phyloP scores from a whole-genome alignment of 2,797 vertebrate species.

The Paguma larvata region DNA sequence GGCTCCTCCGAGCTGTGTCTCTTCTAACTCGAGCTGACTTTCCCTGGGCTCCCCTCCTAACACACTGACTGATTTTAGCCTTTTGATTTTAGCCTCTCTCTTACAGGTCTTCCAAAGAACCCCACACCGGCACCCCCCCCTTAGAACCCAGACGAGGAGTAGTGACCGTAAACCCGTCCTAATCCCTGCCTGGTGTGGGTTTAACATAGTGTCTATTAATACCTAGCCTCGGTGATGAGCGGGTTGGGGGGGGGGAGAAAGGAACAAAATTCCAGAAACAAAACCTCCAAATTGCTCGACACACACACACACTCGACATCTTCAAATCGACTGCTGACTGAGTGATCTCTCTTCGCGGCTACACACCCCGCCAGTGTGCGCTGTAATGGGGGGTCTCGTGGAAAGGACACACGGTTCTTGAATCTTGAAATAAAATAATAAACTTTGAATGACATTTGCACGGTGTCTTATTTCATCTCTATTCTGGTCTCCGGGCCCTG shows the following conservation, averaged over 20 bases:
- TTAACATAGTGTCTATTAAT: conserved; percentile 85
- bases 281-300: conserved; percentile 75
- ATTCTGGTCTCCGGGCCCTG: rapidly evolving
- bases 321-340: conserved; percentile 70
- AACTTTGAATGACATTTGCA: conserved; percentile 84
- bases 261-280: conserved; percentile 76
- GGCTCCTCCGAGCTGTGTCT: conserved; percentile 88
- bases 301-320: conserved; percentile 63
- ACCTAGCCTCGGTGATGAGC: conserved; percentile 80
- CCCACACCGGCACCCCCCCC: conserved; percentile 69
- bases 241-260: conserved; percentile 75
- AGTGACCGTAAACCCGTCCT: conserved; percentile 79
- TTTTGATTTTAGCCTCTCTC: conserved; percentile 81
- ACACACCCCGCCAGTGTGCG: conserved; percentile 77
- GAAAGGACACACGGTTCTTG: conserved; percentile 74
- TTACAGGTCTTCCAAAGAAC: conserved; percentile 70
- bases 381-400: conserved; percentile 73
- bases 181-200: conserved; percentile 76
- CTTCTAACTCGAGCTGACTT: conserved; percentile 77
- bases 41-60: conserved; percentile 70
- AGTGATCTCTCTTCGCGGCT: conserved; percentile 81
- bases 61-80: conserved; percentile 70
- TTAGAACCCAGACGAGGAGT: conserved; percentile 52
- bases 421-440: conserved; percentile 90
- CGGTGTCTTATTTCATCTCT: not conserved